Conservation (phyloP, 2,113 vertebrate species). For the Electrona antarctica region DNA sequence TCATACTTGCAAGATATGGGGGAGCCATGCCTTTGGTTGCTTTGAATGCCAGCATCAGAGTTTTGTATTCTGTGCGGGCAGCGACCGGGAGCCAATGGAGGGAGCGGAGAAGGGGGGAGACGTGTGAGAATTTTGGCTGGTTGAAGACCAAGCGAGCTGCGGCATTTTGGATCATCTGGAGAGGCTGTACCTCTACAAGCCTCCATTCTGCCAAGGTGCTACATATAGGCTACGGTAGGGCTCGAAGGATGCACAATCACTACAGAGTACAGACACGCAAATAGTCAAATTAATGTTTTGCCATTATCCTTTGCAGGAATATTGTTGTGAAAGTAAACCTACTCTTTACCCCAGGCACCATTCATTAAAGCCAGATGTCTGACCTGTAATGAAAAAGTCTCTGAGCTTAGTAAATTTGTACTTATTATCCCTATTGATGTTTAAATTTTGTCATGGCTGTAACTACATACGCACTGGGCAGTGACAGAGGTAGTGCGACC, state of each 20-base stretch:
- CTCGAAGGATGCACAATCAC: not conserved
- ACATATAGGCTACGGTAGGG: not conserved
- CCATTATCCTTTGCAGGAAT: conserved; percentile 88
- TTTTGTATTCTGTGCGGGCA: too few species aligned
- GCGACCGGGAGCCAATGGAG: too few species aligned
- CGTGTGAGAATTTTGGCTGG: too few species aligned
- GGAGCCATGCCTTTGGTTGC: too few species aligned
- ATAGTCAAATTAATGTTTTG: conserved; percentile 80
- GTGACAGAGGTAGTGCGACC: conserved; percentile 92
- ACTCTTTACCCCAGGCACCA: conserved; percentile 69
- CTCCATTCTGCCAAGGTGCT: conserved; percentile 5
- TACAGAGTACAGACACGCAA: not conserved
- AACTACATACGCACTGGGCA: conserved; percentile 87
- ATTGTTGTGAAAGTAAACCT: conserved; percentile 89
- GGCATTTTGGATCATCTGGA: too few species aligned
- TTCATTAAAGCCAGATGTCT: conserved; percentile 63
- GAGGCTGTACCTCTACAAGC: not conserved
- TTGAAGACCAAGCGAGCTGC: too few species aligned
- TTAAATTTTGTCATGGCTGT: conserved; percentile 92
- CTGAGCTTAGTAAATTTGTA: conserved; percentile 88
- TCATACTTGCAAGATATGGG: too few species aligned
- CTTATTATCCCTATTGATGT: conserved; percentile 93
- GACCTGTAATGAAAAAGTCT: conserved; percentile 75
- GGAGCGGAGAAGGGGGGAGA: too few species aligned
- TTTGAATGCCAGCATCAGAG: too few species aligned